Base-by-base conservation (phyloP, 2,113 vertebrate species). In the Tichodroma muraria region DNA sequence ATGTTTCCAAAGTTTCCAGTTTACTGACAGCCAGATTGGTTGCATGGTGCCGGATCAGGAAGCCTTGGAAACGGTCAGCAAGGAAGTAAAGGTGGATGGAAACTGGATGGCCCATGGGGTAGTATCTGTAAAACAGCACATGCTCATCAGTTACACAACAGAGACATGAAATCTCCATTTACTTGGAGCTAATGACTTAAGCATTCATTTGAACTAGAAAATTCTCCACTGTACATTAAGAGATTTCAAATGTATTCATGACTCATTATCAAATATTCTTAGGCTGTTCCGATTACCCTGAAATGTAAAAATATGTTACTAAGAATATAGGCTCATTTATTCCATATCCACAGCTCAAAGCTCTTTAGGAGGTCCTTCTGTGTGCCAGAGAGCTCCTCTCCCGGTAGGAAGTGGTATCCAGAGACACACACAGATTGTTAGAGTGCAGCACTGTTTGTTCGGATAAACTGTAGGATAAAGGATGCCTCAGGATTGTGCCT, bases 31-130 rank as follows among this genome's bases (percentile, higher is more conserved):
- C 99, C 97, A 99, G 97, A 59, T 99, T 99, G 88, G 99, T 99
- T 23, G 99, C 99, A 0, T 99, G 99, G 85, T 99, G 99, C 89
- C 97, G 98, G 92, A 99, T 97, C 84, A 99, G 97, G 96, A 99
- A 99, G 87, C 99, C 99, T 97, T 99, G 99, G 97, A 99, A 99
- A 92, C 98, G 98, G 96, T 99, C 99, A 8, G 99, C 98, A 37
- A 99, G 98, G 98, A 99, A 99, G 97, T 99, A 99, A 94, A 99
- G 97, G 92, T 99, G 99, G 95, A 99, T 98, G 0, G 99, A 99
- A 31, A 99, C 98, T 1, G 99, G 99, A 91, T 99, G 98, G 94
- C 99, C 99, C 98, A 99, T 99, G 22, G 99, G 98, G 89, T 99
- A 99, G 95, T 99, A 99, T 96, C 99, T 99, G 98, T 47, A 93